Evolutionary conservation across 2,797 vertebrate genomes (phyloP).

Genomic region (Galago senegalensis): DNA sequence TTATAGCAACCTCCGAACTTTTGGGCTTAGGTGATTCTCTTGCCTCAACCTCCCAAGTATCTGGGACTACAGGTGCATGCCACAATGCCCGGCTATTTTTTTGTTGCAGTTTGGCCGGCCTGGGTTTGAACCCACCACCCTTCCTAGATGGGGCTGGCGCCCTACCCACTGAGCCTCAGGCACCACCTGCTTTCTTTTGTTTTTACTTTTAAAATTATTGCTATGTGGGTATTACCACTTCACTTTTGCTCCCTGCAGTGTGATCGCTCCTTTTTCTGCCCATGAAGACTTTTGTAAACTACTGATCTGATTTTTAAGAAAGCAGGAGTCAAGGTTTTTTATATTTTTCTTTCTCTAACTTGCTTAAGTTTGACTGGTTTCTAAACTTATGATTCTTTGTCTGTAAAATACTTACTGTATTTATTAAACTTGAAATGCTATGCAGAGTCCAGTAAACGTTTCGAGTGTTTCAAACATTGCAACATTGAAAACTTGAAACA

Average conservation of each 20-base stretch:
- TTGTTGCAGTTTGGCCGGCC: no score
- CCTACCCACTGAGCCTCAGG: no score
- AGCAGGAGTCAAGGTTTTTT: background rate
- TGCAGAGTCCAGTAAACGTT: background rate
- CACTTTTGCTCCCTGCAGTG: background rate
- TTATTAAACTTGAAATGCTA: background rate
- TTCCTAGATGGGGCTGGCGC: no score
- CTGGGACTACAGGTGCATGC: no score
- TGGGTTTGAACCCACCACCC: no score
- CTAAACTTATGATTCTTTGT: slow-evolving; percentile 4
- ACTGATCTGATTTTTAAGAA: background rate
- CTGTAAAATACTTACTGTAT: background rate
- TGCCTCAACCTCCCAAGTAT: no score
- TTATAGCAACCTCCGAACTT: no score
- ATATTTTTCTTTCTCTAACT: background rate
- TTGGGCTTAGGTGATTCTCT: no score
- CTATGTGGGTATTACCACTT: background rate
- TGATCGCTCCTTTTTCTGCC: background rate
- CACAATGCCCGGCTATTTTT: no score
- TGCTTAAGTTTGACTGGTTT: slow-evolving; percentile 16
- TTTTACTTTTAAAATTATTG: background rate
- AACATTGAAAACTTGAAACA: no score
- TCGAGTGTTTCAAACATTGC: background rate
- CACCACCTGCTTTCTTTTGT: background rate
- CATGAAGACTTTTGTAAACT: background rate